Conservation (phyloP, 2,113 vertebrate genomes). For the Cebus imitator region DNA sequence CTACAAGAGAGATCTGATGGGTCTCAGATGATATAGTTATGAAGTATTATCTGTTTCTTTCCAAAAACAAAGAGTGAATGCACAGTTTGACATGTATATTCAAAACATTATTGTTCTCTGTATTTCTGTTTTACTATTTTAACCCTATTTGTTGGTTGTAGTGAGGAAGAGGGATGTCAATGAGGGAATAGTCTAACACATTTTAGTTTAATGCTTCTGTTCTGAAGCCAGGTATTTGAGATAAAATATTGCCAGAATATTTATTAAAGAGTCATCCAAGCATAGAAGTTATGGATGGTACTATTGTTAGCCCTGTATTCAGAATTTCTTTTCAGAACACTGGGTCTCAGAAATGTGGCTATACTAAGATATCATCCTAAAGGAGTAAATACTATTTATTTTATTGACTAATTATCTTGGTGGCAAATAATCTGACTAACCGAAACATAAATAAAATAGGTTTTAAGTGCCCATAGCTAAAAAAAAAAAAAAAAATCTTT, state of each 20-base stretch:
- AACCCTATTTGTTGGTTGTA: not conserved
- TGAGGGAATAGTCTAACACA: not conserved
- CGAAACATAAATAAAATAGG: not conserved
- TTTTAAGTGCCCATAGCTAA: not conserved
- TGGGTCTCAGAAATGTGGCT: not conserved
- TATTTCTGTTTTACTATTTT: not conserved
- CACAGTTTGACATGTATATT: not conserved
- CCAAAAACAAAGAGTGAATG: not conserved
- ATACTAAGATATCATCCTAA: not conserved
- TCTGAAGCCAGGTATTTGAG: not conserved
- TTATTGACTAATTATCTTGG: not conserved
- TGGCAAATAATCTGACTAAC: not conserved
- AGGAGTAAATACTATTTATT: not conserved
- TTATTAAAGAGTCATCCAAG: not conserved
- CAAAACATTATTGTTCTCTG: not conserved
- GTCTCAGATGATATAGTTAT: not conserved
- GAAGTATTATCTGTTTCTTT: conserved; percentile 64
- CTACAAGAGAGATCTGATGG: conserved; percentile 57
- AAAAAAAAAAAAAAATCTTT: not conserved
- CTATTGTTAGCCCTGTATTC: not conserved
- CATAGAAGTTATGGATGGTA: not conserved
- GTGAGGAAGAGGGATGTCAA: not conserved
- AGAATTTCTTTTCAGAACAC: not conserved
- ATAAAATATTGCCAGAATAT: not conserved
- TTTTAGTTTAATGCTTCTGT: not conserved